Conservation (phyloP, 1,140 invertebrate species). For the Triops longicaudatus region DNA sequence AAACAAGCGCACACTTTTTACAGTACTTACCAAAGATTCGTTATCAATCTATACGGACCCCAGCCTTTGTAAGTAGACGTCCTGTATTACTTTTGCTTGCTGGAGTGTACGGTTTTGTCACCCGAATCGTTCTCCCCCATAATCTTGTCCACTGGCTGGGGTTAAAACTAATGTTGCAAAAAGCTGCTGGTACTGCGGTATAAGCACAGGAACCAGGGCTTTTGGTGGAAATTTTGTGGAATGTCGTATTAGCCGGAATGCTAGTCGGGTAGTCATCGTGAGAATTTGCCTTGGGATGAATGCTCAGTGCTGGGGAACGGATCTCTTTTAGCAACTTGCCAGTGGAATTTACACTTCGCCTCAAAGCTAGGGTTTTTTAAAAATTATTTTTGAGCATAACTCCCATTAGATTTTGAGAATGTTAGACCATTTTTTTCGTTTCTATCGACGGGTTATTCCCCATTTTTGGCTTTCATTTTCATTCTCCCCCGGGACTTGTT, state of each 20-base stretch:
- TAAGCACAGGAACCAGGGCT: background rate
- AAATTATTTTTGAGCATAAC: too few species aligned
- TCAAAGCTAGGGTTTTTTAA: too few species aligned
- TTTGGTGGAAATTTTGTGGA: background rate
- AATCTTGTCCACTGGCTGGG: background rate
- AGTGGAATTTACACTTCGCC: background rate
- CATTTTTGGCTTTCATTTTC: background rate
- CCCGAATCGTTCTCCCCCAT: background rate
- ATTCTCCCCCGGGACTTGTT: background rate
- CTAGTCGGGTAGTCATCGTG: background rate
- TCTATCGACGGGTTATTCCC: background rate
- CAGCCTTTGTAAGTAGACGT: conserved; percentile 37
- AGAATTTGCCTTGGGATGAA: background rate
- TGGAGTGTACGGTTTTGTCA: background rate
- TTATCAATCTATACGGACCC: conserved; percentile 39
- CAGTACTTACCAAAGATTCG: conserved; percentile 36
- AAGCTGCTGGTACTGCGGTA: background rate
- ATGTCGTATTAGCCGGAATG: conserved; percentile 6
- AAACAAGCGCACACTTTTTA: conserved; percentile 33
- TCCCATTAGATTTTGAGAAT: too few species aligned
- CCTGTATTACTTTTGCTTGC: background rate
- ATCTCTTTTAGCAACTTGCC: background rate
- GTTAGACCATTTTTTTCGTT: background rate
- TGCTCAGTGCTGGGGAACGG: background rate
- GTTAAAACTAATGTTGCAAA: background rate